These are phyloP conservation scores for Volucella zonaria DNA, from an alignment of 2,888 invertebrate genomes.

Conservation along the genomic window DNA sequence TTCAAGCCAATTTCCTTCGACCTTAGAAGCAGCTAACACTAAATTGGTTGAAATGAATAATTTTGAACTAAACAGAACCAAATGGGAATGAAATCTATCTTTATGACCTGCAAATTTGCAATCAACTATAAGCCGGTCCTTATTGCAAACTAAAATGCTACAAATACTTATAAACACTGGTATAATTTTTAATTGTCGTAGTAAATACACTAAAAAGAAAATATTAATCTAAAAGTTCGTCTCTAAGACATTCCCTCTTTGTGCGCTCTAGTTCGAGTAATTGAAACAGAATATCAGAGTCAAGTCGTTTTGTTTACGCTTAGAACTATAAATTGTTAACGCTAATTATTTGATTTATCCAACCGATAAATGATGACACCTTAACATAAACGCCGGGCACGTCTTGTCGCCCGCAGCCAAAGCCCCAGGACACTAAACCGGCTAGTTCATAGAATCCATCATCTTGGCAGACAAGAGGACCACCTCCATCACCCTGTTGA, in stretches of 20 bases:
- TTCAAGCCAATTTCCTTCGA: slow-evolving; percentile 16
- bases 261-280: slow-evolving; percentile 50
- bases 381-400: slow-evolving; percentile 99
- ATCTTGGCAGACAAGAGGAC: slow-evolving; percentile 95
- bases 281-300: slow-evolving; percentile 51
- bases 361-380: slow-evolving; percentile 96
- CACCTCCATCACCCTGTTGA: slow-evolving; percentile 94
- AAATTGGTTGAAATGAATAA: slow-evolving; percentile 16
- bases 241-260: not conserved
- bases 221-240: slow-evolving; percentile 15
- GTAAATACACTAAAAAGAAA: not conserved
- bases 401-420: slow-evolving; percentile 95
- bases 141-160: slow-evolving; percentile 15
- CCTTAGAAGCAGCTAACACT: slow-evolving; percentile 34
- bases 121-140: not conserved
- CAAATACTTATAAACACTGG: slow-evolving; percentile 55
- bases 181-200: slow-evolving; percentile 32
- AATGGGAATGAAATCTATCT: slow-evolving; percentile 10
- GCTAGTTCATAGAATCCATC: slow-evolving; percentile 96
- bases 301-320: slow-evolving; percentile 16
- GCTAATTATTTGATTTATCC: slow-evolving; percentile 98
- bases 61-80: slow-evolving; percentile 23
- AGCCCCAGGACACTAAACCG: slow-evolving; percentile 97
- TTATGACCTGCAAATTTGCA: slow-evolving; percentile 17
- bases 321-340: slow-evolving; percentile 91